Conservation (phyloP, 2,797 vertebrate species). For the Prionace glauca region DNA sequence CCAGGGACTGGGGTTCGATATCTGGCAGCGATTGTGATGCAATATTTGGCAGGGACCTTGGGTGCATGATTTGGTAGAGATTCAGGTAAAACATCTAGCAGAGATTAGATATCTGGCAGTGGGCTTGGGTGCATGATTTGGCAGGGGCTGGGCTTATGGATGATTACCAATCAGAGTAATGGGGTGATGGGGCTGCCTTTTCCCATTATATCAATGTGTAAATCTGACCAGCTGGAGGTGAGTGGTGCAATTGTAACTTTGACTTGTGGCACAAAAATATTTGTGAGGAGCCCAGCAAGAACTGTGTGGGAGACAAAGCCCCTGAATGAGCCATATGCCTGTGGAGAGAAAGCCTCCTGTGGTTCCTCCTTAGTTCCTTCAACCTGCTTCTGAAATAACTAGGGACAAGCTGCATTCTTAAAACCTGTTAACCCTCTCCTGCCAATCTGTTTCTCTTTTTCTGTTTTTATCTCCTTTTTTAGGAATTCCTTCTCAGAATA, state of each 20-base stretch:
- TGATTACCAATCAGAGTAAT: neutral
- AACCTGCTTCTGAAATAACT: neutral
- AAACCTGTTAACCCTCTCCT: neutral
- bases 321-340: neutral
- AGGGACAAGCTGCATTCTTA: neutral
- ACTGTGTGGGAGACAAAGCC: neutral
- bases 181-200: neutral
- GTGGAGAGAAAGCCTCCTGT: neutral
- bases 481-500: neutral
- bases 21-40: neutral
- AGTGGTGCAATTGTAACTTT: neutral
- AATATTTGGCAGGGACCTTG: neutral
- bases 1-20: neutral
- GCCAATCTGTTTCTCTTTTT: neutral
- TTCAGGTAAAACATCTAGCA: neutral
- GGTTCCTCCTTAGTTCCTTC: neutral
- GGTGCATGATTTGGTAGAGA: neutral
- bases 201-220: neutral
- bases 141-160: no score
- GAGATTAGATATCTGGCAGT: neutral
- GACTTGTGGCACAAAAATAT: neutral
- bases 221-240: slow-evolving; percentile 17
- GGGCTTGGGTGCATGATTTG: neutral
- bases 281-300: neutral
- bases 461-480: neutral